Evolutionary conservation across 2,888 invertebrate genomes (phyloP).

Genomic region (Mesorhabditis spiculigera): DNA sequence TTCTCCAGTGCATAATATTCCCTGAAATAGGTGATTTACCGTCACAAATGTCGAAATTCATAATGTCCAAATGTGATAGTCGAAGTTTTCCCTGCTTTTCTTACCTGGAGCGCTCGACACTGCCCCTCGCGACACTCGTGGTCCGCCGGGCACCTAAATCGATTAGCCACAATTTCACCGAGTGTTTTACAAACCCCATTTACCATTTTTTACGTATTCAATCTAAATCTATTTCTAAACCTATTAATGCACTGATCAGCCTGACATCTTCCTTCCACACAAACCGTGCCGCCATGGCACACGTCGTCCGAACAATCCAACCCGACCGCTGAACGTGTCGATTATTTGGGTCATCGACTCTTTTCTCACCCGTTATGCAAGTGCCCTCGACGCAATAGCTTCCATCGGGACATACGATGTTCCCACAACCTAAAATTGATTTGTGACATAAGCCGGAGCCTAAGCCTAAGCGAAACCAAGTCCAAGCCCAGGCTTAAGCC

Average conservation of each 20-base stretch:
- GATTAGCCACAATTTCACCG: too few species aligned
- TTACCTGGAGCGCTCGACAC: conserved; percentile 23
- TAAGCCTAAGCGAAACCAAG: not conserved
- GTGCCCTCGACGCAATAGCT: conserved; percentile 38
- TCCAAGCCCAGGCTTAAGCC: not conserved
- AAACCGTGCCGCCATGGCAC: conserved; percentile 34
- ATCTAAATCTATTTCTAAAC: not conserved
- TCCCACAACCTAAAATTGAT: conserved; percentile 36
- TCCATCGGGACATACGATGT: conserved; percentile 33
- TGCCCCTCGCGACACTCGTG: conserved; percentile 49
- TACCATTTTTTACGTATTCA: too few species aligned
- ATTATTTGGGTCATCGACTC: too few species aligned
- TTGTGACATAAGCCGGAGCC: too few species aligned
- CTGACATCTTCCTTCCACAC: conserved; percentile 31
- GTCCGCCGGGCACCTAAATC: conserved; percentile 38
- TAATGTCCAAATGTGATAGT: too few species aligned
- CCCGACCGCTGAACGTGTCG: conserved; percentile 21
- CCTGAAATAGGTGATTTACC: conserved; percentile 22
- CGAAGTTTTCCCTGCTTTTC: too few species aligned
- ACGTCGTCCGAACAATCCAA: conserved; percentile 27
- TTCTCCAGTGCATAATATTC: conserved; percentile 34
- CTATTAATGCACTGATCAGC: conserved; percentile 33
- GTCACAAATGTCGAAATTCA: too few species aligned
- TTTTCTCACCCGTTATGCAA: conserved; percentile 24
- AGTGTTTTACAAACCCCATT: too few species aligned